phyloP scores from a whole-genome alignment of 2,113 vertebrate species.

The Datnioides undecimradiatus region DNA sequence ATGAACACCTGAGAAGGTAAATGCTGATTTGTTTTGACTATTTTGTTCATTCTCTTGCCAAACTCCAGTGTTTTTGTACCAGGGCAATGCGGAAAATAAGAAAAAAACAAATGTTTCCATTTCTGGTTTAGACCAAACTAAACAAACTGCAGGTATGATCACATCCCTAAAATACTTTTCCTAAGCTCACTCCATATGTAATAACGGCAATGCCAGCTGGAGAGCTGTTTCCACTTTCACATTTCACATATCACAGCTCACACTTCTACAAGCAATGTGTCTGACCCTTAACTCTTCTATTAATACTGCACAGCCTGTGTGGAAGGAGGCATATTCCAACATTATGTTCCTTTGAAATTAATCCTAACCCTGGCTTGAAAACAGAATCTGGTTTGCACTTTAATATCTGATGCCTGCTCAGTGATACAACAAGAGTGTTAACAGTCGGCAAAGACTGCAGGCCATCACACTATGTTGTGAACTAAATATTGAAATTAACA shows the following conservation, averaged over 20 bases:
- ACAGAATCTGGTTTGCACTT: slow-evolving; percentile 25
- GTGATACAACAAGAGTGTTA: background rate
- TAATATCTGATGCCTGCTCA: slow-evolving; percentile 15
- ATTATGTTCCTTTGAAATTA: slow-evolving; percentile 31
- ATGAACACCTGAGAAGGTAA: slow-evolving; percentile 19
- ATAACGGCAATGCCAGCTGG: slow-evolving; percentile 55
- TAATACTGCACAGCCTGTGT: slow-evolving; percentile 21
- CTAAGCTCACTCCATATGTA: slow-evolving; percentile 48
- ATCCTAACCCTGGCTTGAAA: slow-evolving; percentile 33
- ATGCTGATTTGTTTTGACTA: slow-evolving; percentile 31
- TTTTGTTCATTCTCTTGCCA: background rate
- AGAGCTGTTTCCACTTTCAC: slow-evolving; percentile 34
- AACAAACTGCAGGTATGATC: slow-evolving; percentile 45
- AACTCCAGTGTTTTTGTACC: background rate
- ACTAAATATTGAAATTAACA: slow-evolving; percentile 38
- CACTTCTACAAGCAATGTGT: slow-evolving; percentile 15
- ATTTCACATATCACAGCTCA: slow-evolving; percentile 47
- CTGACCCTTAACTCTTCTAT: slow-evolving; percentile 46
- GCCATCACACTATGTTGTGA: slow-evolving; percentile 14
- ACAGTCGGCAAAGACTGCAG: background rate
- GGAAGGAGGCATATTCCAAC: slow-evolving; percentile 25
- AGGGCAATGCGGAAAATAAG: background rate
- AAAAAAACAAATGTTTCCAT: slow-evolving; percentile 12
- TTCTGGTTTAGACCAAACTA: slow-evolving; percentile 24
- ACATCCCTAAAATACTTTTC: slow-evolving; percentile 20